Base-by-base conservation (phyloP, 2,113 vertebrate genomes). In the Vulpes ferrilata region DNA sequence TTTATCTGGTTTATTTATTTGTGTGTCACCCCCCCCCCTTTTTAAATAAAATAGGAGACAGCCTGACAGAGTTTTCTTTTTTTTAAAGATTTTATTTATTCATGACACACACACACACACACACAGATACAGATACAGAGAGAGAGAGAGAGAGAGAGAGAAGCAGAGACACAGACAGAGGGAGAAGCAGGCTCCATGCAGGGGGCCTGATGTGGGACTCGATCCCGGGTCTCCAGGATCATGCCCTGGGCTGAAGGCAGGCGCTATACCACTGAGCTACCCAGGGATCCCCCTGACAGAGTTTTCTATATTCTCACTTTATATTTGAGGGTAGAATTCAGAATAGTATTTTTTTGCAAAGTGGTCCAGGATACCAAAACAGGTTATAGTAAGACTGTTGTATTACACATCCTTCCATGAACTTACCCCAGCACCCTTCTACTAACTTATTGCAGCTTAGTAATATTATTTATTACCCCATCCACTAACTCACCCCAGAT, bases 291-390 rank as follows among this genome's bases (percentile, higher is more conserved):
- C 43, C 57, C 59, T 80, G 65, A 35, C 17, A 51, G n/a, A 82
- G 13, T 94, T 96, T 90, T 83, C 74, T 93, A 0, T 15, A 27
- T 87, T 93, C 3, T 65, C 11, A 30, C 30, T 93, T 88, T 87
- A 60, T 62, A 74, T 88, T 97, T 84, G 55, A 90, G 57, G 12
- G 19, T 88, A 80, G 81, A 90, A 69, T 93, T 96, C 43, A 88
- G 55, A 91, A 88, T 67, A 73, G 11, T 55, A 7, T 87, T 93
- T 98, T 87, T 93, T 98, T 96, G 43, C 43, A 89, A 35, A 95
- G 82, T 76, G 55, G 1, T 78, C 13, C 35, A 69, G 2, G 62
- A 1, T 91, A 30, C 22, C 43, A 38, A 57, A 87, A 64, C n/a
- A 53, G n/a, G 62, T 59, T 35, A 81, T 35, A 81, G 23, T 78